These are phyloP conservation scores for Noturus placidus DNA, from an alignment of 2,113 vertebrate species.

Conservation along the genomic window DNA sequence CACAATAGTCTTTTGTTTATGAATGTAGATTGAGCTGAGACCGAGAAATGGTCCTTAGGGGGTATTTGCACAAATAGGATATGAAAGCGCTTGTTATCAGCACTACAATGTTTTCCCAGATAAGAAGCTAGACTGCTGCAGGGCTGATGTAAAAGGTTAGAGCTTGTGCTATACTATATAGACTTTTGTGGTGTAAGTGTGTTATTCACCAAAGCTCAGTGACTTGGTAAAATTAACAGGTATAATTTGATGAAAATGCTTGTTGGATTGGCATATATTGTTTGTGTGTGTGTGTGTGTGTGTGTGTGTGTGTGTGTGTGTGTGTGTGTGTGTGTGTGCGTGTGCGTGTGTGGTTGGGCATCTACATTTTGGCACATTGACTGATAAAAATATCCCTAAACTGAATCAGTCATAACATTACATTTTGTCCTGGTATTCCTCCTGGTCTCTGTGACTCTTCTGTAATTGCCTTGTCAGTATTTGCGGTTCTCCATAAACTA, in stretches of 20 bases:
- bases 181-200: conserved; percentile 49
- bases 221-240: conserved; percentile 24
- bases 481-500: conserved; percentile 48
- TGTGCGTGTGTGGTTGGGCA: neutral
- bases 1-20: conserved; percentile 48
- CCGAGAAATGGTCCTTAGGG: conserved; percentile 57
- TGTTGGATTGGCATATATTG: conserved; percentile 9
- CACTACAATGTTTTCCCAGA: conserved; percentile 62
- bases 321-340: conserved; percentile 8
- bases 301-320: conserved; percentile 15
- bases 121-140: conserved; percentile 62
- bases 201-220: conserved; percentile 33
- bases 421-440: neutral
- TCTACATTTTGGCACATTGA: conserved; percentile 22
- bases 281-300: conserved; percentile 7
- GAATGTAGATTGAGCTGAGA: conserved; percentile 53
- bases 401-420: conserved; percentile 25
- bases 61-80: conserved; percentile 60
- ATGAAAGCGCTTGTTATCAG: conserved; percentile 60
- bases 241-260: conserved; percentile 14
- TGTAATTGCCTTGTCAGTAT: conserved; percentile 52
- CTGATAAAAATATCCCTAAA: conserved; percentile 39
- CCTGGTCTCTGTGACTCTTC: conserved; percentile 44
- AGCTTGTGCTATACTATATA: conserved; percentile 60
- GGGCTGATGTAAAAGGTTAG: conserved; percentile 65